A percentile compares a stretch with the other conserved stretches of the same genome.
Conservation (phyloP, 2,113 vertebrate genomes). For the Colaptes auratus region DNA sequence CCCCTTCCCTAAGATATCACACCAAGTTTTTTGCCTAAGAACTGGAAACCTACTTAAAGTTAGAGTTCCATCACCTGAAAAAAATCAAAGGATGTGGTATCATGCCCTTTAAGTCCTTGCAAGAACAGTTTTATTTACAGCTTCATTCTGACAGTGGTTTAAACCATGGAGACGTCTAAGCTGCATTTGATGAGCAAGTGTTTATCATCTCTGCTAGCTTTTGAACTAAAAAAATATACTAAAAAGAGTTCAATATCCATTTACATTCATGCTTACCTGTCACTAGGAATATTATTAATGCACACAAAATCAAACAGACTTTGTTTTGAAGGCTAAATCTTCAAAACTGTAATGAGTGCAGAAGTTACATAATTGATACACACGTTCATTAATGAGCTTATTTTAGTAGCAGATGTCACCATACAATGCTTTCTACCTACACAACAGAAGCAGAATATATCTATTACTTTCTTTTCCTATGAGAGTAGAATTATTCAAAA, state of each 20-base stretch:
- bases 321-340: slow-evolving; percentile 15
- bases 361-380: slow-evolving; percentile 10
- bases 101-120: not conserved
- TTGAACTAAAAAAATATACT: slow-evolving; percentile 5
- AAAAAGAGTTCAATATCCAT: not conserved
- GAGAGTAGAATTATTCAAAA: not conserved
- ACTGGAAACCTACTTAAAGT: not conserved
- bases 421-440: not conserved
- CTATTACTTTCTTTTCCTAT: not conserved
- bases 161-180: not conserved
- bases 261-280: not conserved
- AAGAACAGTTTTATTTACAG: not conserved
- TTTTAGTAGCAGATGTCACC: not conserved
- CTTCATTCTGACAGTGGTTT: not conserved
- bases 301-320: slow-evolving; percentile 1
- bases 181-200: not conserved
- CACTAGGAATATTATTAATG: not conserved
- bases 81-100: not conserved
- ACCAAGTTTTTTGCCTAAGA: not conserved
- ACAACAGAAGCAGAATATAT: not conserved
- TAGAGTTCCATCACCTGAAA: not conserved
- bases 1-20: not conserved
- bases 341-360: not conserved
- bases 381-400: not conserved
- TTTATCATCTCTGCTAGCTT: not conserved